phyloP scores from a whole-genome alignment of 2,888 invertebrate species.

The Carterocephalus palaemon region DNA sequence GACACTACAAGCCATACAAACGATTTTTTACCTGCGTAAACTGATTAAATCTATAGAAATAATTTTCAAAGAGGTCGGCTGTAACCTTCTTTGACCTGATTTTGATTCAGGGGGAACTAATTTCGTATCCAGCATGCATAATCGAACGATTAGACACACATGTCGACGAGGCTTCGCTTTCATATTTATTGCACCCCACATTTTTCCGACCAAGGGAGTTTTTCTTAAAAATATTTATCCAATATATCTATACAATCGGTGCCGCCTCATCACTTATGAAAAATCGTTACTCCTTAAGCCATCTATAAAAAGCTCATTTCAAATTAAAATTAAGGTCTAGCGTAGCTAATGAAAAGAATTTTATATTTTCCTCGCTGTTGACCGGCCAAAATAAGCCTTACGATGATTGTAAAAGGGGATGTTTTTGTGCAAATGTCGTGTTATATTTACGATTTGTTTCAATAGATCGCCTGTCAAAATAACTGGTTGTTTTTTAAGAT shows the following conservation, averaged over 20 bases:
- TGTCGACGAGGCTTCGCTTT: constrained; percentile 60
- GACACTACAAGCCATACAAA: constrained; percentile 6
- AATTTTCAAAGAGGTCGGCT: constrained; percentile 14
- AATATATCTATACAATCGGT: constrained; percentile 73
- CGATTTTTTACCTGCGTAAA: constrained; percentile 16
- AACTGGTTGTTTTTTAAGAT: constrained; percentile 75
- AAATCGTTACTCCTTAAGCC: constrained; percentile 71
- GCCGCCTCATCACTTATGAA: constrained; percentile 77
- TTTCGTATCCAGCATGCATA: constrained; percentile 48
- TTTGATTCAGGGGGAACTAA: constrained; percentile 31
- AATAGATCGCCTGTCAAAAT: constrained; percentile 62
- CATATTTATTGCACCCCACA: constrained; percentile 63
- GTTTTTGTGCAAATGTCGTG: constrained; percentile 37
- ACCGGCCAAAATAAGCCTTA: constrained; percentile 43
- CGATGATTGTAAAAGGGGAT: constrained; percentile 29
- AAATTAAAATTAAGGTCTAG: constrained; percentile 79
- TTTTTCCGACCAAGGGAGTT: constrained; percentile 56
- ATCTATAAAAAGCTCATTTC: constrained; percentile 76
- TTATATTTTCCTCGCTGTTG: constrained; percentile 42
- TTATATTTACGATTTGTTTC: constrained; percentile 51
- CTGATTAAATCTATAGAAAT: constrained; percentile 17
- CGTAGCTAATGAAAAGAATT: constrained; percentile 58
- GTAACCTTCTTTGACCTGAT: constrained; percentile 24
- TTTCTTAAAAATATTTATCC: constrained; percentile 74
- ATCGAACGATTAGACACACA: constrained; percentile 70